These are phyloP conservation scores for Rhopalosiphum maidis DNA, from an alignment of 1,140 invertebrate genomes.

Conservation along the genomic window DNA sequence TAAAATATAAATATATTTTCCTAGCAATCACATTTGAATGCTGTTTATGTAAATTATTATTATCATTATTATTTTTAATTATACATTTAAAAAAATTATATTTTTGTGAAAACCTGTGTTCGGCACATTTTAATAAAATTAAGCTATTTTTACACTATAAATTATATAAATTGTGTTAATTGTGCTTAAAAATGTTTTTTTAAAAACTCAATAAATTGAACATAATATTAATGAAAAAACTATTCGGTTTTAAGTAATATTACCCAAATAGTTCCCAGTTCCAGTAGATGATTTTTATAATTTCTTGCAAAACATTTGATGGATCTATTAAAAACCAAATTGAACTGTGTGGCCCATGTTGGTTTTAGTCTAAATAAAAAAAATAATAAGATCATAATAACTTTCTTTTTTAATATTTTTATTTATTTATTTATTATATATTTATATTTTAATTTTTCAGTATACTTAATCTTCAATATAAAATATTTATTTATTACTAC, in stretches of 20 bases:
- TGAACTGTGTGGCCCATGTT: background rate
- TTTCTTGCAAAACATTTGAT: constrained; percentile 29
- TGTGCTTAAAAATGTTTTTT: background rate
- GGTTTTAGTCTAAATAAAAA: constrained; percentile 18
- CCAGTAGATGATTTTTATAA: background rate
- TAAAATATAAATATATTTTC: too few relatives aligned
- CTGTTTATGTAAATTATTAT: too few relatives aligned
- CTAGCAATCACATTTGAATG: too few relatives aligned
- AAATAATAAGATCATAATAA: background rate
- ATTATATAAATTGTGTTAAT: background rate
- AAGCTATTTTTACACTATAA: background rate
- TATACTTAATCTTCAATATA: background rate
- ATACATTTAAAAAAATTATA: too few relatives aligned
- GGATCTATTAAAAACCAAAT: background rate
- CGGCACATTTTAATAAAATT: background rate
- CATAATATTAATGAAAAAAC: background rate
- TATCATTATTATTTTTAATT: too few relatives aligned
- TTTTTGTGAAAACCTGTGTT: too few relatives aligned
- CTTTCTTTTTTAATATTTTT: background rate
- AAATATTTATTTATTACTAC: background rate
- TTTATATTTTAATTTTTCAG: background rate
- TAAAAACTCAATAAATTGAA: too few relatives aligned
- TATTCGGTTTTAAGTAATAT: background rate
- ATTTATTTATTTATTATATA: too few relatives aligned
- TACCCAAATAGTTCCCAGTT: constrained; percentile 8